A percentile compares a stretch with the other conserved stretches of the same genome.
phyloP scores from a whole-genome alignment of 2,888 invertebrate species.

The Ellobium chinense region DNA sequence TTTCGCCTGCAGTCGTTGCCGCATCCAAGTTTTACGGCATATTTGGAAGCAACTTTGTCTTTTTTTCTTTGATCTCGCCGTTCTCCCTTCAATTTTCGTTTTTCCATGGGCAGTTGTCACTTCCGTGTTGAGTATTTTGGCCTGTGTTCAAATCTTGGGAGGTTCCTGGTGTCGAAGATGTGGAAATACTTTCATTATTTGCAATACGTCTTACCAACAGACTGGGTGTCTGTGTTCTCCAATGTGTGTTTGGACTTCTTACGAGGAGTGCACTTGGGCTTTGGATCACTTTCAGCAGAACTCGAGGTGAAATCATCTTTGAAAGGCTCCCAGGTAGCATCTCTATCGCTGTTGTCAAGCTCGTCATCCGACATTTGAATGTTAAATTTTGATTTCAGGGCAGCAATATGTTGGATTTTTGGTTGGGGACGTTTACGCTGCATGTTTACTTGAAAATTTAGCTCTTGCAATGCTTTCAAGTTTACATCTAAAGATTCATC shows the following conservation, averaged over 20 bases:
- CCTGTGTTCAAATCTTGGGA: neutral
- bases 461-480: neutral
- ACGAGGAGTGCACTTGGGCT: neutral
- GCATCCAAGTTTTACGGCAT: neutral
- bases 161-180: neutral
- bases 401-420: neutral
- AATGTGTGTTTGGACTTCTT: neutral
- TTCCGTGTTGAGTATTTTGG: neutral
- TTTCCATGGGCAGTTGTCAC: neutral
- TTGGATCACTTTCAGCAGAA: neutral
- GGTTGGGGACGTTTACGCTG: neutral
- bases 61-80: neutral
- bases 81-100: neutral
- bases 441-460: neutral
- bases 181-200: neutral
- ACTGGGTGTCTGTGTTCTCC: neutral
- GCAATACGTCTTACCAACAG: neutral
- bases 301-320: neutral
- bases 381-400: neutral
- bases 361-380: neutral
- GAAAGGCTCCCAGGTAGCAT: neutral
- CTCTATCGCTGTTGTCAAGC: neutral
- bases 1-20: neutral
- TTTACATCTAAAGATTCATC: neutral
- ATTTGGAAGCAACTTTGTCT: neutral